Base-by-base conservation (phyloP, 2,113 vertebrate genomes). In the Cololabis saira region DNA sequence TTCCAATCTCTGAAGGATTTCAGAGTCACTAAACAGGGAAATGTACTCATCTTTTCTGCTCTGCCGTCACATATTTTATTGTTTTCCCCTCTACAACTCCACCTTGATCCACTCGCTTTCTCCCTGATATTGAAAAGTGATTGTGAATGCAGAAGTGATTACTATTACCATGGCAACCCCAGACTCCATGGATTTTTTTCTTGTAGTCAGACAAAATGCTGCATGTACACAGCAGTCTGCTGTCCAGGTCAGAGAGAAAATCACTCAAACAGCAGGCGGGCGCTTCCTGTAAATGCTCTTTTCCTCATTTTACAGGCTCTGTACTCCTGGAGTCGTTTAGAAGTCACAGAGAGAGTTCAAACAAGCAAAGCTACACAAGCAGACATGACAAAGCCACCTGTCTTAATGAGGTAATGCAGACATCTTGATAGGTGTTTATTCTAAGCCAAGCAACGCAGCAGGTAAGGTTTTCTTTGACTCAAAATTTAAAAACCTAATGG, bases 131-230 rank as follows among this genome's bases (percentile, higher is more conserved):
- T 69, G 78, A 91, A 91, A 92, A 47, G 45, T 47, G 45, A 17
- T 47, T 47, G 45, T 17, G 45, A 47, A 47, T 47, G 45, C 88
- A 85, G 85, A 90, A 71, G 90, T 89, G 81, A 90, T 85, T 85
- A 87, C 54, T 74, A 92, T 96, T 90, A 86, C 88, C 92, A 91
- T 87, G 87, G 93, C 90, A 94, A 95, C 95, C 85, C 48, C 90
- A 77, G 91, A 94, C 92, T 93, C 93, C 78, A 91, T 92, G 86
- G 93, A 92, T 92, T 90, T 87, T n/a, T 27, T 60, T 73, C 81
- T 41, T 45, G 81, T 78, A 61, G 81, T 87, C 90, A 86, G 71
- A 42, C 45, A 55, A 58, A 42, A 63, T 17, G 18, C n/a, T 24
- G 9, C 15, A 16, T 15, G 18, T 40, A 48, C 37, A 51, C 60